Evolutionary conservation across 2,113 vertebrate genomes (phyloP).

Genomic region (Gymnorhina tibicen): DNA sequence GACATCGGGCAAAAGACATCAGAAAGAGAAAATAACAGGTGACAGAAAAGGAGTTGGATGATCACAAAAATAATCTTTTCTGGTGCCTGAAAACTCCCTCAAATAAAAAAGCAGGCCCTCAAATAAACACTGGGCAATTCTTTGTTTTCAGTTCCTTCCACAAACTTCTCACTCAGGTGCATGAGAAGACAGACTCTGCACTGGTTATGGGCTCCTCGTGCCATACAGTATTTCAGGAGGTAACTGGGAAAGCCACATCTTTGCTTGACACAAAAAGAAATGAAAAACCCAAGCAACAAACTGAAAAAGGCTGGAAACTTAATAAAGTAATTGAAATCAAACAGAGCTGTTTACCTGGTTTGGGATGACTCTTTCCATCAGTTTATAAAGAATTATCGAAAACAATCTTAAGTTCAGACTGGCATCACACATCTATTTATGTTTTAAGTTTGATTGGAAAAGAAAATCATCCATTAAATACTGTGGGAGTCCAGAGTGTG

Average conservation of each 20-base stretch:
- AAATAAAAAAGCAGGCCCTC: background rate
- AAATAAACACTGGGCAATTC: background rate
- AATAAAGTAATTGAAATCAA: background rate
- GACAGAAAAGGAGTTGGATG: background rate
- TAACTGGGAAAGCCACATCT: background rate
- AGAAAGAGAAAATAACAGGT: background rate
- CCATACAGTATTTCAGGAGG: background rate
- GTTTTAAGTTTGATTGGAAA: background rate
- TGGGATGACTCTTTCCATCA: background rate
- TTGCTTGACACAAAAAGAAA: background rate
- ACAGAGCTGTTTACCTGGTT: background rate
- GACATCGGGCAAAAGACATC: background rate
- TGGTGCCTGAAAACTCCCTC: background rate
- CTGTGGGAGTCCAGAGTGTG: too few species aligned
- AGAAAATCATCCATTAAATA: background rate
- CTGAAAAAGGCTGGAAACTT: background rate
- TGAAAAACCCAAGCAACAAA: background rate
- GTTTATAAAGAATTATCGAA: background rate
- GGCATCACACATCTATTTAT: background rate
- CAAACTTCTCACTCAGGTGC: background rate
- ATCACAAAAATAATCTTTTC: background rate
- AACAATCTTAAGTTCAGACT: background rate
- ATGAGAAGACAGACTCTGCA: background rate
- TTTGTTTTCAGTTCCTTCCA: background rate
- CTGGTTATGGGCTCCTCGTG: background rate